phyloP scores from a whole-genome alignment of 2,113 vertebrate species.

The Apodemus sylvaticus region DNA sequence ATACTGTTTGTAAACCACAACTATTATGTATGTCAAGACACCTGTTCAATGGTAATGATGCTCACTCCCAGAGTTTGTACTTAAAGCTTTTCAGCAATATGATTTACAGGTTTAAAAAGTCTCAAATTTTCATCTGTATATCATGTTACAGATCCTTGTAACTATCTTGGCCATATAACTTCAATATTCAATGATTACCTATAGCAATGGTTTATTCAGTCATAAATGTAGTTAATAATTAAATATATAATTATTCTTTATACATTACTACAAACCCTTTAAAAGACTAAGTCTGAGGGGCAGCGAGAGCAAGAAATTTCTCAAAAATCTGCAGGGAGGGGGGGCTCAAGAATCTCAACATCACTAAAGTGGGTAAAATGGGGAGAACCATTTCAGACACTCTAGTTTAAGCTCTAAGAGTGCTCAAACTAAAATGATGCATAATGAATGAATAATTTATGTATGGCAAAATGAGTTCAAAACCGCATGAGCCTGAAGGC shows the following conservation, averaged over 20 bases:
- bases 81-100: constrained; percentile 81
- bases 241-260: constrained; percentile 88
- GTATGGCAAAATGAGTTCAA: constrained; percentile 41
- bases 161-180: constrained; percentile 50
- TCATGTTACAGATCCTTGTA: constrained; percentile 51
- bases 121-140: constrained; percentile 31
- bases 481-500: neutral
- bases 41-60: constrained; percentile 65
- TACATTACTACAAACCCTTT: constrained; percentile 86
- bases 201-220: constrained; percentile 80
- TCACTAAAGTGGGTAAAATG: constrained; percentile 67
- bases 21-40: constrained; percentile 71
- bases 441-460: constrained; percentile 21
- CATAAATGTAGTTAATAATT: constrained; percentile 84
- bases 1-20: constrained; percentile 72
- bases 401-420: constrained; percentile 71
- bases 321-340: constrained; percentile 81
- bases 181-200: constrained; percentile 74
- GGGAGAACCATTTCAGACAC: constrained; percentile 73
- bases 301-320: constrained; percentile 79
- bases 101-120: constrained; percentile 68
- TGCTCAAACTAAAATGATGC: constrained; percentile 50
- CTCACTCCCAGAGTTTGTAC: constrained; percentile 71
- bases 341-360: constrained; percentile 65
- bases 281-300: constrained; percentile 81